Evolutionary conservation across 2,113 vertebrate species (phyloP).

Genomic region (Macrotis lagotis): DNA sequence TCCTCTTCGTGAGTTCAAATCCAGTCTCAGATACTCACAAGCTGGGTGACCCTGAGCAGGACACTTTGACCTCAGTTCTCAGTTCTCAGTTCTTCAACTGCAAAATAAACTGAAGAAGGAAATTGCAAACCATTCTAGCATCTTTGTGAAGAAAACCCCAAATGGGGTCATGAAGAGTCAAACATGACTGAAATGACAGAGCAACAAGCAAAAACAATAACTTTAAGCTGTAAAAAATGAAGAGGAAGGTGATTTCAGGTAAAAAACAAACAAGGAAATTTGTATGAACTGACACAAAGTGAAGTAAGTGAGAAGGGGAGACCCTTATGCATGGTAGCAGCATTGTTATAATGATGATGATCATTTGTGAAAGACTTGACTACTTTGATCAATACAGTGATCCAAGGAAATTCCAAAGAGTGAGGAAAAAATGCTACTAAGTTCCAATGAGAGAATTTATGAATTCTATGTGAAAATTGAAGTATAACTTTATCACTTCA

Average conservation of each 20-base stretch:
- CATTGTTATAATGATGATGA: neutral
- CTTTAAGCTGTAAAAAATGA: neutral
- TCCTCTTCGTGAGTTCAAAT: no score
- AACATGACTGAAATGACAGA: neutral
- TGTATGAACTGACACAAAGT: neutral
- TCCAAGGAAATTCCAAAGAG: neutral
- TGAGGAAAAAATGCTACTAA: neutral
- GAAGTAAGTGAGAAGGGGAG: neutral
- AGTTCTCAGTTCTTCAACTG: neutral
- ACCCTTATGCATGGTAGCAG: neutral
- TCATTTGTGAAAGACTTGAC: neutral
- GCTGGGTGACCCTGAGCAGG: no score
- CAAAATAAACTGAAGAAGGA: neutral
- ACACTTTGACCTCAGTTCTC: neutral
- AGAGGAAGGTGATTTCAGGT: neutral
- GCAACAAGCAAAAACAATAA: neutral
- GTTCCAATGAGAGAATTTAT: neutral
- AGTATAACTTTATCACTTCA: neutral
- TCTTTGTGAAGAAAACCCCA: neutral
- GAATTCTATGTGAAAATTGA: neutral
- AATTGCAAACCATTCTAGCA: neutral
- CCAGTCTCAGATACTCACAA: no score
- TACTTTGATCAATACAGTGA: neutral
- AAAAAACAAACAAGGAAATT: neutral
- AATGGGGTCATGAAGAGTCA: neutral